A percentile compares a stretch with the other conserved stretches of the same genome.
Evolutionary conservation across 2,888 invertebrate genomes (phyloP).

Genomic region (Folsomia manolachei): DNA sequence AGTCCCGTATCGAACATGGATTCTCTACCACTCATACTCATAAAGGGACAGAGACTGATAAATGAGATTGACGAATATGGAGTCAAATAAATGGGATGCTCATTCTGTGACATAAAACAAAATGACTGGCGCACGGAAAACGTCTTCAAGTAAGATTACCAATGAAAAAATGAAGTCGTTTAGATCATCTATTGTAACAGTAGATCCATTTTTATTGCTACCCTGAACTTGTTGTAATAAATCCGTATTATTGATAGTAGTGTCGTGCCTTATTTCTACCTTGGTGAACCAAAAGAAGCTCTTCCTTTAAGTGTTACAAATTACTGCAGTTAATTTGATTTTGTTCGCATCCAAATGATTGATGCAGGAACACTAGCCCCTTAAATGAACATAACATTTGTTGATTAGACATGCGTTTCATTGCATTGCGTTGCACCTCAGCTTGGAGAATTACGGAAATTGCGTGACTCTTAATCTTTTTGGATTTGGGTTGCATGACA

Average conservation of each 20-base stretch:
- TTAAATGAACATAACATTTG: not conserved
- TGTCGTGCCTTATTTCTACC: not conserved
- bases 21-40: too few relatives aligned
- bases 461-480: not conserved
- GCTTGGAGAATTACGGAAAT: not conserved
- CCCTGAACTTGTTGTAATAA: not conserved
- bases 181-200: too few relatives aligned
- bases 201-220: not conserved
- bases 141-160: too few relatives aligned
- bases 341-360: not conserved
- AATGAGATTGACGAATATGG: slow-evolving; percentile 20
- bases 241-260: not conserved
- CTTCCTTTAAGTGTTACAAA: slow-evolving; percentile 11
- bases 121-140: too few relatives aligned
- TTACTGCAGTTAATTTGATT: slow-evolving; percentile 1
- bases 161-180: too few relatives aligned
- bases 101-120: too few relatives aligned
- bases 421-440: not conserved
- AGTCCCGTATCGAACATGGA: too few relatives aligned
- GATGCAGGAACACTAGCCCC: not conserved
- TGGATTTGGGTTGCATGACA: not conserved
- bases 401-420: not conserved
- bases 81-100: too few relatives aligned
- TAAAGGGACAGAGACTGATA: not conserved
- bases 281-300: not conserved